phyloP scores from a whole-genome alignment of 2,888 invertebrate genomes.

The Drosophila algonquin region DNA sequence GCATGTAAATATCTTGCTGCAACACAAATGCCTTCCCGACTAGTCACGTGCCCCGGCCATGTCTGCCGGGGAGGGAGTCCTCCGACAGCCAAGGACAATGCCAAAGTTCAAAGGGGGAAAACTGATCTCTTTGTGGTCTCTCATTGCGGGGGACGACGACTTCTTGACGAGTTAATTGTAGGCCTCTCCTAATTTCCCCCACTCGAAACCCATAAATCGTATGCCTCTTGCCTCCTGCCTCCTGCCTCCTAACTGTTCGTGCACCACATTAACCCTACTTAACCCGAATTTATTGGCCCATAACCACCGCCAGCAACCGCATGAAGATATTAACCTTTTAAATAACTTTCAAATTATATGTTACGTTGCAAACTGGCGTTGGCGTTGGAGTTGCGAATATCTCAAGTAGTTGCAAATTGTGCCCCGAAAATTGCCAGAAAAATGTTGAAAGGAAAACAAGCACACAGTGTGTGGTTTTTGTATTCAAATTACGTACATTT shows the following conservation, averaged over 20 bases:
- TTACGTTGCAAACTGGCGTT: conserved; percentile 44
- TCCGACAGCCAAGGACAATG: conserved; percentile 60
- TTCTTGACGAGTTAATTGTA: conserved; percentile 9
- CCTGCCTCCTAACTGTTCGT: neutral
- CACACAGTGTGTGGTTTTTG: neutral
- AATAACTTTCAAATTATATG: conserved; percentile 62
- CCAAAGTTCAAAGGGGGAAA: conserved; percentile 62
- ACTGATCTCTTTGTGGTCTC: conserved; percentile 10
- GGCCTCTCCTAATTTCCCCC: too few relatives aligned
- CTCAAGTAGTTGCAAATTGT: conserved; percentile 57
- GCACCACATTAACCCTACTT: conserved; percentile 66
- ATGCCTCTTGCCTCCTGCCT: conserved; percentile 2
- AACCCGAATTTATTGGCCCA: conserved; percentile 54
- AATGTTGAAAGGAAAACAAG: conserved; percentile 37
- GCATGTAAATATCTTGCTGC: neutral
- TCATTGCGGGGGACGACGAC: conserved; percentile 16
- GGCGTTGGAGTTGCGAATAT: conserved; percentile 46
- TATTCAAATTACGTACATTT: neutral
- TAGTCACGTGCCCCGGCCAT: conserved; percentile 31
- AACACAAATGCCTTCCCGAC: conserved; percentile 2
- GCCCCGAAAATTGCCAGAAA: conserved; percentile 5
- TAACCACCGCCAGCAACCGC: conserved; percentile 47
- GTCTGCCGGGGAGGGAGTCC: neutral
- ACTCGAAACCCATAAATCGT: neutral
- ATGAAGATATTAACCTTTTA: conserved; percentile 69